phyloP scores from a whole-genome alignment of 2,888 invertebrate species.

The Parnassius smintheus region DNA sequence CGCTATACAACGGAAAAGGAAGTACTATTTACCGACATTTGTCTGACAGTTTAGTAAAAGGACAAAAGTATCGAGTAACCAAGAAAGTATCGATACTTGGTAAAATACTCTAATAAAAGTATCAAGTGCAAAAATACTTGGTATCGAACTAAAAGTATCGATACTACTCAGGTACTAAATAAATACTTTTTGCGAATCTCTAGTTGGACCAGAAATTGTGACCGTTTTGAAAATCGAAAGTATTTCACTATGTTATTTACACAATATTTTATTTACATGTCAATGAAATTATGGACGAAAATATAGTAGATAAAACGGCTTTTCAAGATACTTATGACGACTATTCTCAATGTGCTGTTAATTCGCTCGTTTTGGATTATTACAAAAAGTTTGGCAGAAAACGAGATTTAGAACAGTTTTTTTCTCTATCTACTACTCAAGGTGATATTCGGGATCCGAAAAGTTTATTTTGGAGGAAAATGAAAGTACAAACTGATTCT shows the following conservation, averaged over 20 bases:
- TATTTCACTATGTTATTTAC: slow-evolving; percentile 24
- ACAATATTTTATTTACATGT: slow-evolving; percentile 20
- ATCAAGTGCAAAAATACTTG: no score
- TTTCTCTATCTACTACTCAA: slow-evolving; percentile 76
- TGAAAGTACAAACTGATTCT: slow-evolving; percentile 67
- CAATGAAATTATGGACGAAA: slow-evolving; percentile 25
- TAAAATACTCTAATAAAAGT: no score
- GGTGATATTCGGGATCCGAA: slow-evolving; percentile 64
- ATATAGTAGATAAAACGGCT: slow-evolving; percentile 26
- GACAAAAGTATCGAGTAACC: no score
- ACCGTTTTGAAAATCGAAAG: slow-evolving; percentile 29
- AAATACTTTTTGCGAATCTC: no score
- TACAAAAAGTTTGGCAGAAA: slow-evolving; percentile 85
- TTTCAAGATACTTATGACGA: slow-evolving; percentile 30
- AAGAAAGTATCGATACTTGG: no score
- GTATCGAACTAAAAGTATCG: no score
- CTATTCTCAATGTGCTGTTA: slow-evolving; percentile 53
- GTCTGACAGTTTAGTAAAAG: no score
- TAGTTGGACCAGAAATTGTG: background rate
- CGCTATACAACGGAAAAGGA: no score
- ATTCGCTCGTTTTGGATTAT: slow-evolving; percentile 81
- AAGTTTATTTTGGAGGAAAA: slow-evolving; percentile 69
- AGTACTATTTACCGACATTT: no score
- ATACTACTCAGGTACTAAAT: no score
- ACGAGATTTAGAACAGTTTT: slow-evolving; percentile 84